Base-by-base conservation (phyloP, 1,140 invertebrate species). In the Zaprionus gabonicus region DNA sequence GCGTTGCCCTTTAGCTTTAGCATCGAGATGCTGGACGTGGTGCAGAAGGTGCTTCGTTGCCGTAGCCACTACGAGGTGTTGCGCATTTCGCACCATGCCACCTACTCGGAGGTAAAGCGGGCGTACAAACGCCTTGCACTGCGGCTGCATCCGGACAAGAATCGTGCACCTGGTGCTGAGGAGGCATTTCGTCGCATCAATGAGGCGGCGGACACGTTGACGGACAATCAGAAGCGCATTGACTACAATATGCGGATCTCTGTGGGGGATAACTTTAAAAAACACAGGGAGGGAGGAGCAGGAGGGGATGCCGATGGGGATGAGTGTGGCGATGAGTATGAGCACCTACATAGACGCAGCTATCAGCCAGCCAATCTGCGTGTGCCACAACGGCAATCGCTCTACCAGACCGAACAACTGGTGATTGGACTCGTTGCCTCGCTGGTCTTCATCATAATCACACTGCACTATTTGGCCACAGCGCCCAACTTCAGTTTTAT, bases 11-110 rank as follows among this genome's bases (percentile, higher is more conserved):
- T 72, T 27, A 57, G 62, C 15, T 90, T 90, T 38, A 82, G 60
- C 25, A 23, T 77, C 12, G 94, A 95, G 17, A 95, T 95, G 76
- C 71, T 94, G n/a, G 94, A 95, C 25, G 94, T 95, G 13, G 94
- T 96, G 0, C 93, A 94, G 41, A 93, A 94, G 62, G 94, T 96
- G 44, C 94, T 95, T 46, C 94, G 94, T 72, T 91, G 98, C 93
- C 98, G 98, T 92, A 98, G 99, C 94, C 99, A 98, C 93, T 99
- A 99, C 94, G 98, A 99, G 94, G 98, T 99, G 90, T 94, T 99
- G 38, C 95, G 96, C 28, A 95, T 99, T 3, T 95, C 94, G 3
- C 99, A 99, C 93, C 97, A 98, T 73, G 97, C 97, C 3, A 97
- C 96, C 9, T 98, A 99, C 85, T 96, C 95, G 51, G 98, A 99